Base-by-base conservation (phyloP, 2,888 invertebrate species). In the Xestia c-nigrum region DNA sequence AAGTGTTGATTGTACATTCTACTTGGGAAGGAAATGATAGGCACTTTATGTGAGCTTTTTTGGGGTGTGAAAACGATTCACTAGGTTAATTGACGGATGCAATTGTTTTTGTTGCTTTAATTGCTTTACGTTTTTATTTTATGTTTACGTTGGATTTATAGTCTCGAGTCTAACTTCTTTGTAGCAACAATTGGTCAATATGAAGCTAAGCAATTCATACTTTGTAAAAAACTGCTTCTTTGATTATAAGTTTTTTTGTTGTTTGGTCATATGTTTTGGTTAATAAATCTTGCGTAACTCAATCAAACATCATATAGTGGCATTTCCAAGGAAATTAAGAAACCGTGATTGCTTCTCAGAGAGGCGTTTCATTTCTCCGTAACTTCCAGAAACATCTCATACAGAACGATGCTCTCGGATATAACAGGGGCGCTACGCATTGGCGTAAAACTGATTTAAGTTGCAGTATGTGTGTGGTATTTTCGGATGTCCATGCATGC, bases 331-430 rank as follows among this genome's bases (percentile, higher is more conserved):
- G 65, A 75, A 82, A 70, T 69, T 67, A 72, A 69, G 76, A 84
- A 80, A 70, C 67, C 43, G 74, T 84, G 78, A 78, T 88, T 86
- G 55, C 77, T 81, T 83, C 80, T 74, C 10, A 61, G 72, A 74
- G 57, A 79, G 61, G 66, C 46, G 78, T 87, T 87, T 88, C 89
- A 83, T 88, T 90, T 90, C 88, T 83, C 85, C 83, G 91, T 90
- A 94, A 89, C 85, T 94, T 95, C 94, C 93, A 94, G 94, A 94
- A 93, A 85, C 87, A 31, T 67, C 80, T 76, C 67, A 83, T 80
- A 87, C 86, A 91, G 93, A 90, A 82, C 92, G 86, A 90, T 93
- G 91, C 89, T 93, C 93, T 94, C 90, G 86, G 87, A 90, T 92
- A 90, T 90, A 92, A 73, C 91, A 21, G 24, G 52, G 7, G 14